Base-by-base conservation (phyloP, 2,113 vertebrate genomes). In the Ranitomeya variabilis region DNA sequence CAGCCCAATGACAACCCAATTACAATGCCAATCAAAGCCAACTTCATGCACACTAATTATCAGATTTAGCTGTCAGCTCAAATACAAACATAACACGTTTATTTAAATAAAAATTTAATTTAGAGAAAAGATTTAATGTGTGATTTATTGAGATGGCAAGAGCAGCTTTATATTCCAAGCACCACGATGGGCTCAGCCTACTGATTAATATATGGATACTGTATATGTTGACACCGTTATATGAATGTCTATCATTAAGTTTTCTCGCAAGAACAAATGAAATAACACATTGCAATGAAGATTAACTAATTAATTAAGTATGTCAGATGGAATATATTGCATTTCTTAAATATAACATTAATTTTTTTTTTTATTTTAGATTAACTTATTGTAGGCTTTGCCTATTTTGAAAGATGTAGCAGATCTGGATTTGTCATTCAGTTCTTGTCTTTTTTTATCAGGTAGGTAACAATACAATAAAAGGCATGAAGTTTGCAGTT, bases 1-100 rank as follows among this genome's bases (percentile, higher is more conserved):
- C 98, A 99, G 98, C 98, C 98, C 98, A 99, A 99, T 98, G 98
- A 99, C 98, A 99, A 99, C 99, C 97, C 98, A 99, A 99, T 99
- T 99, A 99, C 98, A 96, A 96, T 98, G 98, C 98, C 98, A 99
- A 99, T 99, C 98, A 99, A 99, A 98, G 97, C 96, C 96, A 97
- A 97, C 97, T 98, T 97, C 97, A 97, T 97, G 97, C 97, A 96
- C 97, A 97, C 97, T 99, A 99, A 99, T 99, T 99, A 99, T 97
- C 97, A 98, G 97, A 98, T 99, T 99, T 97, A 97, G 97, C 98
- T 99, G 97, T 98, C 96, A 99, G 97, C 97, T 99, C 96, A 98
- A 97, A 99, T 97, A 97, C 97, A 97, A 98, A 98, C 97, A 98
- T 97, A 98, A 97, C 96, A 98, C 96, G 96, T 99, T 98, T 97